Base-by-base conservation (phyloP, 2,888 invertebrate species). In the Eulithis prunata region DNA sequence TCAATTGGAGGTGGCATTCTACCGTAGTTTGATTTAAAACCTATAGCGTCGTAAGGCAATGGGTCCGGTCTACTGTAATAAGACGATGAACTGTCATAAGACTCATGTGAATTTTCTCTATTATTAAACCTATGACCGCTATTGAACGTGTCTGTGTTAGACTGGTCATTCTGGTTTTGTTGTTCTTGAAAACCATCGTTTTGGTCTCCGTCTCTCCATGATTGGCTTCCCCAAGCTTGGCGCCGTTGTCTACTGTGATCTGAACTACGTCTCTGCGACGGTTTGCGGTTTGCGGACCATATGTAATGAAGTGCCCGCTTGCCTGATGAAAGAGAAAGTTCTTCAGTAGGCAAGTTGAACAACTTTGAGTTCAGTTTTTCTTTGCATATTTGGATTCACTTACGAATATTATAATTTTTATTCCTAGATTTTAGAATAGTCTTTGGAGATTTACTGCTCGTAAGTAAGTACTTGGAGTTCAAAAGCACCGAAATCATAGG, bases 291-390 rank as follows among this genome's bases (percentile, higher is more conserved):
- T 12, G 58, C 12, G 47, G 62, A 51, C 73, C 73, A 71, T 32
- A 63, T 47, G 51, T 58, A 57, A 64, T 70, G 69, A 55, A 70
- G 41, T 43, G 72, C 59, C 66, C 72, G 74, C 66, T 71, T 75
- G 67, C 74, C 80, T 80, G 78, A 73, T 73, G 61, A 74, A 70
- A 69, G 72, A 75, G 65, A 74, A 73, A 72, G 61, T 12, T 52
- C 36, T 66, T 68, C 57, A 57, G 51, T 62, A n/a, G 51, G 28
- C 52, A 54, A 58, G 45, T 32, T 64, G 51, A 73, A 57, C 1
- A 66, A 62, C 38, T 38, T 38, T 38, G 38, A 38, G 38, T 38
- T 38, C 8, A 7, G 8, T 38, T 38, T 38, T 38, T 5, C 38
- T 38, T 38, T 38, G 1, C 3, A 38, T 38, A 8, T 38, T 38